Conservation (phyloP, 2,113 vertebrate genomes). For the Brienomyrus brachyistius region DNA sequence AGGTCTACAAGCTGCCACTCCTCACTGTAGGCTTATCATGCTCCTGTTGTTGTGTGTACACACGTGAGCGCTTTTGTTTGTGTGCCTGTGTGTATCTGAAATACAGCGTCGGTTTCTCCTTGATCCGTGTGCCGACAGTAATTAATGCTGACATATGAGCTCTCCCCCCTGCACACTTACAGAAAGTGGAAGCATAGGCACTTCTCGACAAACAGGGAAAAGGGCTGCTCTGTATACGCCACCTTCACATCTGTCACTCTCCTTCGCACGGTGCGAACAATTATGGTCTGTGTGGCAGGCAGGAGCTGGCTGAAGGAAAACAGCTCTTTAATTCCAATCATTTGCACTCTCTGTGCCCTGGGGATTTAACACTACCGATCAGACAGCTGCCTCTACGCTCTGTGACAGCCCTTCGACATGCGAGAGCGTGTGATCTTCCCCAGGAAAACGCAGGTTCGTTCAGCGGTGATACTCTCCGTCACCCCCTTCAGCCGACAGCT, state of each 20-base stretch:
- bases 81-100: background rate
- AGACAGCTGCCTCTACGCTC: slow-evolving; percentile 8
- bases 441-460: slow-evolving; percentile 15
- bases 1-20: background rate
- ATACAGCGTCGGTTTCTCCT: background rate
- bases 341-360: background rate
- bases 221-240: background rate
- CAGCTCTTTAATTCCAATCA: slow-evolving; percentile 2
- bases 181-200: background rate
- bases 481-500: slow-evolving; percentile 10
- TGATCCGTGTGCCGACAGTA: background rate
- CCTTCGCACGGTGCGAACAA: background rate
- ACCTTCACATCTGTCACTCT: background rate
- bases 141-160: background rate
- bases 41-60: background rate
- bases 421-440: slow-evolving; percentile 12
- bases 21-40: background rate
- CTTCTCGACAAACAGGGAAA: background rate
- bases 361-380: background rate
- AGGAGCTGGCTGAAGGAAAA: background rate
- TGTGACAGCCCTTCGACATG: slow-evolving; percentile 4
- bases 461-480: slow-evolving; percentile 19
- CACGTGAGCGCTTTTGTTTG: background rate
- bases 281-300: background rate
- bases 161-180: background rate